Base-by-base conservation (phyloP, 2,797 vertebrate species). In the Intellagama lesueurii region DNA sequence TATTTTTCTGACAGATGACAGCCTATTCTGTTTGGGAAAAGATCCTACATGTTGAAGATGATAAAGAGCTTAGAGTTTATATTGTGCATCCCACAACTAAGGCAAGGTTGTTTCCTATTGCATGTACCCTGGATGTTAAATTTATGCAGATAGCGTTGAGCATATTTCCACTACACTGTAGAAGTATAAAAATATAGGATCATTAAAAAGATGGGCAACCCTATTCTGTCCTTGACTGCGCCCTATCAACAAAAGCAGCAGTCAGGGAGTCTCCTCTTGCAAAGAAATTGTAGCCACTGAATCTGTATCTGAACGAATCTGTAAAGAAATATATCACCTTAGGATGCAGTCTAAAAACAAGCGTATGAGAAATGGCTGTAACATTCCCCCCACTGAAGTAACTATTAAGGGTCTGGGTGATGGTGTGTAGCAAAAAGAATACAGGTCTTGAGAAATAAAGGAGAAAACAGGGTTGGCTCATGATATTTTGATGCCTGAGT, bases 1-100 rank as follows among this genome's bases (percentile, higher is more conserved):
- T 82, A 69, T 87, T 88, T 84, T 86, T 85, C 89, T 93, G 90
- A 90, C 47, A 91, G 87, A 91, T 76, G 89, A 94, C 52, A 90
- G 88, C 85, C 52, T 6, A 3, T 91, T 95, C 90, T 88, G 35
- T 87, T 83, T 75, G 35, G 66, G 12, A 85, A 82, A 69, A 64
- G 64, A 90, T 86, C 81, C 76, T 82, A 78, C 11, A 19, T 85
- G 30, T 79, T 90, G 85, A 69, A 92, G 85, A 85, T 77, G 82
- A 89, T 83, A 91, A 81, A 92, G 88, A 88, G 72, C 56, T 88
- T 49, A 90, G 93, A 76, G 86, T 24, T 90, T 40, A 6, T 40
- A 83, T 90, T 91, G 56, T 75, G 86, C 80, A 19, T 82, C 60
- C 30, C 30, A 30, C 19, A 89, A 64, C 30, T 69, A 40, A 24